Evolutionary conservation across 2,888 invertebrate genomes (phyloP).

Genomic region (Pantelozetes paolii): DNA sequence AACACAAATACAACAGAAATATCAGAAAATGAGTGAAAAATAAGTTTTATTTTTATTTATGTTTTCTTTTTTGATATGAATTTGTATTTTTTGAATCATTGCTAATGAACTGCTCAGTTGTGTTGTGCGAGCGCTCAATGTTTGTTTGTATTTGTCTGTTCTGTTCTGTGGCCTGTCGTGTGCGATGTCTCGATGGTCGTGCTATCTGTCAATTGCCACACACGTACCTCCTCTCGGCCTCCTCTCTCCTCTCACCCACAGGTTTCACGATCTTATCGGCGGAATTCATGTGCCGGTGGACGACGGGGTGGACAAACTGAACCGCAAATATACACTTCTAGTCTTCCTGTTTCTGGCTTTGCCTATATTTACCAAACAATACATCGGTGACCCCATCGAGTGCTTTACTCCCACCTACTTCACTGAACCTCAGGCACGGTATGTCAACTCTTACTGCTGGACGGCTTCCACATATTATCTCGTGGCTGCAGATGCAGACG

Average conservation of each 20-base stretch:
- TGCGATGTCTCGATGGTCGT: slow-evolving; percentile 27
- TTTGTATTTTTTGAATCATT: not conserved
- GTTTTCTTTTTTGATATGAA: not conserved
- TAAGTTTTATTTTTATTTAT: no score
- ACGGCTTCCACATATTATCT: slow-evolving; percentile 53
- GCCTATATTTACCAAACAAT: slow-evolving; percentile 55
- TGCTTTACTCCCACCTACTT: slow-evolving; percentile 54
- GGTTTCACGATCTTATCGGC: slow-evolving; percentile 50
- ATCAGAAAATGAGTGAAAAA: not conserved
- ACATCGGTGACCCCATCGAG: slow-evolving; percentile 56
- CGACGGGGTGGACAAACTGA: slow-evolving; percentile 55
- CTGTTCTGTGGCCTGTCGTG: slow-evolving; percentile 5
- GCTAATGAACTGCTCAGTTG: not conserved
- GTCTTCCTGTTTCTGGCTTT: slow-evolving; percentile 54
- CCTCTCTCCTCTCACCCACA: slow-evolving; percentile 23
- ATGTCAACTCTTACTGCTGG: slow-evolving; percentile 53
- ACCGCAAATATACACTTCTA: slow-evolving; percentile 54
- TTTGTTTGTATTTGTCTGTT: slow-evolving; percentile 28
- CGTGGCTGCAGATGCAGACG: slow-evolving; percentile 48
- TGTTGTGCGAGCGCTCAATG: slow-evolving; percentile 14
- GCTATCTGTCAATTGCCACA: slow-evolving; percentile 4
- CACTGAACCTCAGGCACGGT: slow-evolving; percentile 51
- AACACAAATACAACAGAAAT: not conserved
- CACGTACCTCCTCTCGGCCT: slow-evolving; percentile 31
- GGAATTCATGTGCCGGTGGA: slow-evolving; percentile 52